Evolutionary conservation across 1,140 invertebrate species (phyloP).

Genomic region (Drosophila kohkoa): DNA sequence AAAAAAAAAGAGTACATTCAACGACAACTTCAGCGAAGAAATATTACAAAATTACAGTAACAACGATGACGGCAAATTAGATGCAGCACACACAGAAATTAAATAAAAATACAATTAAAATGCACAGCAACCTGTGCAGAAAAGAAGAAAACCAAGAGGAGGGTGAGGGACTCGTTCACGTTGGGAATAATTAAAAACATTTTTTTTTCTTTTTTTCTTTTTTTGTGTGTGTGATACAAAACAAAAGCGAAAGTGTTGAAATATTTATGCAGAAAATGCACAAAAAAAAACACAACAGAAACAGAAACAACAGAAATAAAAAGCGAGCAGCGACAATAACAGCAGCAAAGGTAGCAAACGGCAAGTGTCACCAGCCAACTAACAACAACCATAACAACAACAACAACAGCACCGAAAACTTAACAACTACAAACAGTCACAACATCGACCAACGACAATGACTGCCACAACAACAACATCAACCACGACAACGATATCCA

Average conservation of each 20-base stretch:
- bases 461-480: constrained; percentile 29
- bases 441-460: constrained; percentile 22
- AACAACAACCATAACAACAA: constrained; percentile 42
- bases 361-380: constrained; percentile 23
- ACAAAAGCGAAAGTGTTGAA: constrained; percentile 84
- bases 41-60: constrained; percentile 74
- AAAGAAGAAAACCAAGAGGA: not conserved
- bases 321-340: constrained; percentile 32
- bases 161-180: constrained; percentile 45
- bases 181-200: constrained; percentile 79
- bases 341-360: constrained; percentile 31
- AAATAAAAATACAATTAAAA: constrained; percentile 83
- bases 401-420: constrained; percentile 37
- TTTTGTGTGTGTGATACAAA: constrained; percentile 51
- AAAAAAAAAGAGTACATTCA: constrained; percentile 28
- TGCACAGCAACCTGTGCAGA: constrained; percentile 61
- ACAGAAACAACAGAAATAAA: constrained; percentile 32
- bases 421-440: constrained; percentile 1
- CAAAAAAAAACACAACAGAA: constrained; percentile 37
- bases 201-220: constrained; percentile 30
- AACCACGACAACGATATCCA: constrained; percentile 31
- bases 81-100: constrained; percentile 74
- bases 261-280: constrained; percentile 82
- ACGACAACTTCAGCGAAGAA: constrained; percentile 49
- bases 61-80: constrained; percentile 73